phyloP scores from a whole-genome alignment of 1,140 invertebrate genomes.

The Drosophila repleta region DNA sequence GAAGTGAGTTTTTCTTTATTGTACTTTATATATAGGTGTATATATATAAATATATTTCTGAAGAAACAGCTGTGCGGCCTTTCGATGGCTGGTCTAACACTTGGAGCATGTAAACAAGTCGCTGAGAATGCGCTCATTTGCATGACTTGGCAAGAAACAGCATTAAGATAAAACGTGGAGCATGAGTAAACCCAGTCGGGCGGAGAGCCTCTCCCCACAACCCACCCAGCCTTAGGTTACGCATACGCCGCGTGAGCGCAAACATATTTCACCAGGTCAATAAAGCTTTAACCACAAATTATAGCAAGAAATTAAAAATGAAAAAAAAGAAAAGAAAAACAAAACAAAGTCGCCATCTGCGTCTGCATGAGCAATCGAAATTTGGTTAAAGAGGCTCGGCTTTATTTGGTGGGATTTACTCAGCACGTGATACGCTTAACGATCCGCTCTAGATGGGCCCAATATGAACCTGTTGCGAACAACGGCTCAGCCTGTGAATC shows the following conservation, averaged over 20 bases:
- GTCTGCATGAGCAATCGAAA: constrained; percentile 23
- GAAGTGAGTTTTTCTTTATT: constrained; percentile 3
- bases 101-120: constrained; percentile 26
- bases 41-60: constrained; percentile 2
- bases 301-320: constrained; percentile 22
- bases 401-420: constrained; percentile 31
- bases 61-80: constrained; percentile 11
- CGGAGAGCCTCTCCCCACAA: background rate
- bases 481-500: constrained; percentile 40
- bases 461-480: constrained; percentile 47
- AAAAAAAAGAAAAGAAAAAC: background rate
- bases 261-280: background rate
- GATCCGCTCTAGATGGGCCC: constrained; percentile 35
- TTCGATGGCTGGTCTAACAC: constrained; percentile 1
- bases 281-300: constrained; percentile 23
- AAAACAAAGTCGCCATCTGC: constrained; percentile 1
- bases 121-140: constrained; percentile 62
- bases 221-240: constrained; percentile 16
- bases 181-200: constrained; percentile 56
- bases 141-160: constrained; percentile 67
- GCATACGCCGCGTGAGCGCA: constrained; percentile 26
- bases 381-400: constrained; percentile 41
- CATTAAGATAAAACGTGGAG: constrained; percentile 51
- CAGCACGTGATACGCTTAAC: constrained; percentile 36
- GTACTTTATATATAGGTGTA: background rate